These are phyloP conservation scores for Hylia prasina DNA, from an alignment of 2,113 vertebrate genomes.

Conservation along the genomic window DNA sequence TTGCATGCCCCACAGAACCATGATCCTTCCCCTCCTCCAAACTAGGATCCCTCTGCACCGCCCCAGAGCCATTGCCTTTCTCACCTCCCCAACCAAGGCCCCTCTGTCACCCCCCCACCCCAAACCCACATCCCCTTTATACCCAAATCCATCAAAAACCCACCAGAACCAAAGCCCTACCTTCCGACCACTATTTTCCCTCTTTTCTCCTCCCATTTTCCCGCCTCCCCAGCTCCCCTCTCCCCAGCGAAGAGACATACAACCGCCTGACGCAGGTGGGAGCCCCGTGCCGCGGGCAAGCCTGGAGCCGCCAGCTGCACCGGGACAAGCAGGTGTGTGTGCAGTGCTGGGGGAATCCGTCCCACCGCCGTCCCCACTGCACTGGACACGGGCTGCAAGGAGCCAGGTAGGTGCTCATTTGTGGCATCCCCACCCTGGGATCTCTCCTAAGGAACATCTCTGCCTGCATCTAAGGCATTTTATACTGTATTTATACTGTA, in stretches of 20 bases:
- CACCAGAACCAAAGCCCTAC: not conserved
- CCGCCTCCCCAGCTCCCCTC: not conserved
- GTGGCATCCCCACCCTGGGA: not conserved
- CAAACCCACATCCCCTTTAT: not conserved
- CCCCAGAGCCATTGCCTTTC: no score
- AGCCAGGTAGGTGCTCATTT: constrained; percentile 65
- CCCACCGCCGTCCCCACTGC: constrained; percentile 68
- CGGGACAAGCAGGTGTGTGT: constrained; percentile 73
- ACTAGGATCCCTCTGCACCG: not conserved
- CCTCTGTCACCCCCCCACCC: no score
- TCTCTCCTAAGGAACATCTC: not conserved
- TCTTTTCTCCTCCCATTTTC: not conserved
- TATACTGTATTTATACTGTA: not conserved
- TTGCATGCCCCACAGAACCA: not conserved
- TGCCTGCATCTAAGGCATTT: not conserved
- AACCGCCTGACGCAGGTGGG: constrained; percentile 76
- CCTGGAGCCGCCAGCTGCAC: constrained; percentile 76
- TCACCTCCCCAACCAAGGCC: no score
- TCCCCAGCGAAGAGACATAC: no score
- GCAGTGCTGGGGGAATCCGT: constrained; percentile 71
- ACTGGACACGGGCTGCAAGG: constrained; percentile 72
- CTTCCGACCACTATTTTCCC: not conserved
- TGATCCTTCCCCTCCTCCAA: not conserved
- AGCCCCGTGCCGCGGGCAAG: constrained; percentile 61
- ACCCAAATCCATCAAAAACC: not conserved